Evolutionary conservation across 2,888 invertebrate genomes (phyloP), one percentile per base, ranked within the genome.

Genomic region (Drosophila mercatorum): DNA sequence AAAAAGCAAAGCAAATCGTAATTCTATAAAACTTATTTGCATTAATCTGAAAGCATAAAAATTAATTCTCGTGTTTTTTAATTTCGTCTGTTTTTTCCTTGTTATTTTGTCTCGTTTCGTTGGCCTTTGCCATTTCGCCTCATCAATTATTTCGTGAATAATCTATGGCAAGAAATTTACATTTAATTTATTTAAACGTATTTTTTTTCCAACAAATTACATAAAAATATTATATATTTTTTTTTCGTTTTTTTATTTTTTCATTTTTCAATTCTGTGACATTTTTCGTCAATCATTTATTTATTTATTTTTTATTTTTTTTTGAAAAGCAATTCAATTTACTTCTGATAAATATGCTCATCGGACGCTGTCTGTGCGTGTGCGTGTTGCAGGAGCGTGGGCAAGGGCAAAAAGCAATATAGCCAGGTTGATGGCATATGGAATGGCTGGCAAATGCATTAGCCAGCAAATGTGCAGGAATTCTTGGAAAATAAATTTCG

Each of bases 271-370:
- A 52, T 59, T 59, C 71, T 61, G 58, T 64, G 63, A 61, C 49
- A 68, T 61, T 68, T 68, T 68, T 61, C 38, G 40, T 49, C 36
- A 46, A 41, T 14, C 26, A 55, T 41, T 41, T 41, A 41, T 17
- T 46, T 47, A 47, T 46, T 66, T 49, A 12, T 62, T 28, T 8
- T 28, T 66, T 49, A 47, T 46, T 26, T 56, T 34, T 40, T 58
- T 38, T 28, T n/a, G n/a, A 44, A 57, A 66, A 72, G 81, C 84
- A 83, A 81, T 81, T 87, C 70, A 73, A 81, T 87, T 81, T 73
- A 70, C 73, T 68, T 77, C 43, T 80, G 76, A 78, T 73, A 79
- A 79, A 78, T 68, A 78, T 66, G 51, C 34, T 60, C 8, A 17
- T 8, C n/a, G 47, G 28, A 12, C 52, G 41, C 26, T 47, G 56